These are phyloP conservation scores for Xylocopa sonorina DNA, from an alignment of 1,140 invertebrate genomes.

Conservation along the genomic window DNA sequence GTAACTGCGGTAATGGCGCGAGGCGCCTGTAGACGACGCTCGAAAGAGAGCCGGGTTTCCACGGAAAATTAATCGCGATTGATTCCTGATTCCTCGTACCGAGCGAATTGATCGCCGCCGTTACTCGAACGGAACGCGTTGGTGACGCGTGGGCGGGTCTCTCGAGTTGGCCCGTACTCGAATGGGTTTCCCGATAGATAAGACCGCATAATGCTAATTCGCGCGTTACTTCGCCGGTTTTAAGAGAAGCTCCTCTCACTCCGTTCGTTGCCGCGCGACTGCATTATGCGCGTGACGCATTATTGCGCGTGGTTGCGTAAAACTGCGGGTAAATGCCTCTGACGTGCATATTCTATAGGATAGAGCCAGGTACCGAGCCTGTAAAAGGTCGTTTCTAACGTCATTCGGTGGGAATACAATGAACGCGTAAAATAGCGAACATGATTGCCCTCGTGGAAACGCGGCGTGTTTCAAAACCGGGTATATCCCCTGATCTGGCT, in stretches of 20 bases:
- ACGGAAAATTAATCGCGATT: not conserved
- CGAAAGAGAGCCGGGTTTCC: not conserved
- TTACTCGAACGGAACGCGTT: too few relatives aligned
- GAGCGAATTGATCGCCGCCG: not conserved
- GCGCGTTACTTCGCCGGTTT: too few relatives aligned
- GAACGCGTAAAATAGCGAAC: not conserved
- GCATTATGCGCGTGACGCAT: not conserved
- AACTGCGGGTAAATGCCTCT: not conserved
- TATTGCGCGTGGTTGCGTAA: not conserved
- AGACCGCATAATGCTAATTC: too few relatives aligned
- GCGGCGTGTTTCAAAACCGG: too few relatives aligned
- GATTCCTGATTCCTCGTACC: not conserved
- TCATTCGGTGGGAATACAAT: not conserved
- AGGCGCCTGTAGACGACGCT: constrained; percentile 13
- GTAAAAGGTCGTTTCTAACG: not conserved
- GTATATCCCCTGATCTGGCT: too few relatives aligned
- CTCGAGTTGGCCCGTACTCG: too few relatives aligned
- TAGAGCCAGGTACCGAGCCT: not conserved
- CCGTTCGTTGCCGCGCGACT: not conserved
- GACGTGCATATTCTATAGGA: not conserved
- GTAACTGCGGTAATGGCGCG: constrained; percentile 13
- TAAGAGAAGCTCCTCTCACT: not conserved
- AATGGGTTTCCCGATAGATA: too few relatives aligned
- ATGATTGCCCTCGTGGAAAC: too few relatives aligned
- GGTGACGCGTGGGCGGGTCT: not conserved